These are phyloP conservation scores for Mugil cephalus DNA, from an alignment of 2,113 vertebrate species.

Conservation along the genomic window DNA sequence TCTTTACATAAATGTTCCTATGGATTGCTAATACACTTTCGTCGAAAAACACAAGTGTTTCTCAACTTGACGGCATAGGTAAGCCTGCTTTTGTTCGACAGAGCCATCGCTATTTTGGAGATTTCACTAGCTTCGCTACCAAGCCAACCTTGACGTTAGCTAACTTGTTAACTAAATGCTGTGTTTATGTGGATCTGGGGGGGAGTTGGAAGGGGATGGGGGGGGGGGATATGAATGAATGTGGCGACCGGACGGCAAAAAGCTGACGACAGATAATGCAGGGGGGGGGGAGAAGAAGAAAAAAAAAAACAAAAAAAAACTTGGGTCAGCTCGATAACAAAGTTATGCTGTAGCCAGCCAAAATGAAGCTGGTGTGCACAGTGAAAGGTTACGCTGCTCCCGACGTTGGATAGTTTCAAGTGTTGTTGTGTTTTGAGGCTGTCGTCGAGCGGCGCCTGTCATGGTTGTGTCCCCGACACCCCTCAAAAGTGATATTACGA, in stretches of 20 bases:
- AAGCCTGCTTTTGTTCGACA: constrained; percentile 71
- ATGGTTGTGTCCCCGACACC: constrained; percentile 30
- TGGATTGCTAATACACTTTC: constrained; percentile 81
- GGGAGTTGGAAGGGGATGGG: background rate
- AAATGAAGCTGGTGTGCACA: constrained; percentile 30
- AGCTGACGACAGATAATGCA: constrained; percentile 1
- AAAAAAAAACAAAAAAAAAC: constrained; percentile 30
- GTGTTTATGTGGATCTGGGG: constrained; percentile 9
- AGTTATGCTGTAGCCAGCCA: constrained; percentile 54
- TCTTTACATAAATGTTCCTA: constrained; percentile 72
- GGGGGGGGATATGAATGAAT: constrained; percentile 70
- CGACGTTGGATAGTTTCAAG: constrained; percentile 61
- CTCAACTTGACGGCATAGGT: constrained; percentile 80
- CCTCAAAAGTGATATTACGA: constrained; percentile 61
- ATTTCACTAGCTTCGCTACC: constrained; percentile 66
- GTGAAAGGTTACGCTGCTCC: constrained; percentile 53
- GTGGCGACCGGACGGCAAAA: background rate
- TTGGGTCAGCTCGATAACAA: constrained; percentile 51
- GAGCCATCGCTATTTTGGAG: constrained; percentile 65
- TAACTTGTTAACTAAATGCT: constrained; percentile 74
- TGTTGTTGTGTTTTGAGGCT: too few relatives aligned
- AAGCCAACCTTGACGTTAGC: constrained; percentile 72
- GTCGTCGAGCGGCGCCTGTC: constrained; percentile 70
- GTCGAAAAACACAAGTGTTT: constrained; percentile 70
- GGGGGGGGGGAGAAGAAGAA: background rate